A percentile compares a stretch with the other conserved stretches of the same genome.
phyloP scores from a whole-genome alignment of 2,113 vertebrate species.

The Pterophyllum scalare region DNA sequence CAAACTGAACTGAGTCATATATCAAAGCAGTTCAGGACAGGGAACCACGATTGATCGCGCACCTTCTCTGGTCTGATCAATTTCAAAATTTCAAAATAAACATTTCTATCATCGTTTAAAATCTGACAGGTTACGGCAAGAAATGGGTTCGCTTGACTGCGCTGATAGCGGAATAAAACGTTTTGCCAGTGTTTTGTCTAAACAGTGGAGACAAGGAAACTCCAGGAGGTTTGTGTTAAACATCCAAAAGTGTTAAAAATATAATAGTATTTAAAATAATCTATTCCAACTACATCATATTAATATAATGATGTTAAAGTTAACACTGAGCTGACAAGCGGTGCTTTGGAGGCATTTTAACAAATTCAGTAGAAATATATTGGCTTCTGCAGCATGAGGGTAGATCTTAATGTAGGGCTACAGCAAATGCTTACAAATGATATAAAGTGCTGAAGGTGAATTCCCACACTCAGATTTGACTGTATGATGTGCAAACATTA shows the following conservation, averaged over 20 bases:
- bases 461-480: neutral
- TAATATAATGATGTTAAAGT: neutral
- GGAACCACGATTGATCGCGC: neutral
- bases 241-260: neutral
- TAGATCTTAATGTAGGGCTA: neutral
- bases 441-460: neutral
- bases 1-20: neutral
- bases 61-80: neutral
- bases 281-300: neutral
- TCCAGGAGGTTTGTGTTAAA: conserved; percentile 7
- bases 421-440: neutral
- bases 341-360: neutral
- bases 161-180: conserved; percentile 14
- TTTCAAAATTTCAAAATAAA: neutral
- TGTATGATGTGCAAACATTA: neutral
- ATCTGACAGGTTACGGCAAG: neutral
- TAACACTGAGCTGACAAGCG: neutral
- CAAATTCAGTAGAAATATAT: conserved; percentile 4
- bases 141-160: neutral
- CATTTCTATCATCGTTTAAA: conserved; percentile 6
- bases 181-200: conserved; percentile 3
- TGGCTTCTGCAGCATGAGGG: neutral
- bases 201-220: conserved; percentile 13
- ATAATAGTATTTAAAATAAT: neutral
- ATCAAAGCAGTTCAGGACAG: neutral